Base-by-base conservation (phyloP, 1,140 invertebrate genomes). In the Trachelipus rathkii region DNA sequence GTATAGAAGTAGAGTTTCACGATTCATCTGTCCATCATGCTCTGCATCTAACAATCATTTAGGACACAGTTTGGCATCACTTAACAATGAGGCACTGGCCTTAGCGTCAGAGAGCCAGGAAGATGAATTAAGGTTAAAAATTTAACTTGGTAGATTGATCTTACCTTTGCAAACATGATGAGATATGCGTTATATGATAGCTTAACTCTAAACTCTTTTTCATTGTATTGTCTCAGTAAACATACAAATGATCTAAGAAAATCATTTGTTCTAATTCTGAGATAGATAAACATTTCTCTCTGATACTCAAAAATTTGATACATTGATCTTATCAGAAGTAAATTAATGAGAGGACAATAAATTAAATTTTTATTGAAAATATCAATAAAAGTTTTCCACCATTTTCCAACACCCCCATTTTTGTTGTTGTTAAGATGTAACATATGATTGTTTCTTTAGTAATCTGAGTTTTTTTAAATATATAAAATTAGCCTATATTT, bases 1-100 rank as follows among this genome's bases (percentile, higher is more conserved):
- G 90, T 21, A 96, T 99, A 76, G 95, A 97, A 85, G 91, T 98
- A 10, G 95, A 97, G 84, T 99, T 98, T 86, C 95, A 98, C 82
- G 94, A 98, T 86, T 89, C 91, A 0, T 88, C 90, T n/a, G 85
- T 93, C 50, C 95, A 98, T 86, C 95, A 96, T 85, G 89, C 92
- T 8, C 90, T 98, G 82, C 92, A 96, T 84, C 88, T 98, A 43
- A 89, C 81, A 98, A 97, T 86, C 90, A 91, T 82, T 85, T 91
- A 9, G 85, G 85, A 68, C 91, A 93, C 83, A 92, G 90, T 13
- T 90, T 98, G 88, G 95, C 93, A 33, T 91, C 92, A 67, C 83
- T 99, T 67, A 95, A 93, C 23, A 85, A 87, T 3, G 88, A 92
- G 76, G 93, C 91, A 46, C 84, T 97, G 6, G 89, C 91, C 0